These are phyloP conservation scores for Otolemur garnettii DNA, from an alignment of 2,113 vertebrate species.

Conservation along the genomic window DNA sequence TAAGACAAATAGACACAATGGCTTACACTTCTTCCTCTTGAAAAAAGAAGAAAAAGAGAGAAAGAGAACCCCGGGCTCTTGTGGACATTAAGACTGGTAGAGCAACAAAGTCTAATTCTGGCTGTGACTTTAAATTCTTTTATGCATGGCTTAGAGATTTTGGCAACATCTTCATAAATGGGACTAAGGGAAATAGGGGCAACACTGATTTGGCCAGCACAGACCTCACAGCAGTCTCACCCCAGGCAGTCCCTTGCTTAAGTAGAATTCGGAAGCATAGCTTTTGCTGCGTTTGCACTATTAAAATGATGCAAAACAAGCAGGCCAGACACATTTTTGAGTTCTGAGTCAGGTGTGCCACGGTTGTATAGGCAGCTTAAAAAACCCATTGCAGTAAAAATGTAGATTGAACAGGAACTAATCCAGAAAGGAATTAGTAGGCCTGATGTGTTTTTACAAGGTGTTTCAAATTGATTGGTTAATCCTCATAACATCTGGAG, in stretches of 20 bases:
- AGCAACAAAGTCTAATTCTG: background rate
- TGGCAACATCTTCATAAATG: background rate
- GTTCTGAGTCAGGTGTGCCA: background rate
- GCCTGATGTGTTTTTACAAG: conserved; percentile 57
- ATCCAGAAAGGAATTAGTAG: conserved; percentile 44
- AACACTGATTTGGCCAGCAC: background rate
- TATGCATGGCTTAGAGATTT: background rate
- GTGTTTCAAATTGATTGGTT: conserved; percentile 72
- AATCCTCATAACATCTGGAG: conserved; percentile 57
- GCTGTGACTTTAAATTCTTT: conserved; percentile 7
- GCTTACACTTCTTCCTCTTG: background rate
- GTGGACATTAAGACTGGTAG: background rate
- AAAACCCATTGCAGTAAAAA: background rate
- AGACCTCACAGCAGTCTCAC: background rate
- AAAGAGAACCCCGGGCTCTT: background rate
- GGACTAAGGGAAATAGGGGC: background rate
- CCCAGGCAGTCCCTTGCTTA: background rate
- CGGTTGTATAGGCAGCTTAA: background rate
- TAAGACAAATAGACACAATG: background rate
- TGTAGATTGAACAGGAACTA: background rate
- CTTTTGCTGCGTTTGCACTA: conserved; percentile 26
- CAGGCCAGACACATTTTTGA: background rate
- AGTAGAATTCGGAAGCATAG: background rate
- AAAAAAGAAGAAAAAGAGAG: background rate
- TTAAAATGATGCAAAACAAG: background rate